Conservation (phyloP, 1,140 invertebrate species). For the Drosophila truncata region DNA sequence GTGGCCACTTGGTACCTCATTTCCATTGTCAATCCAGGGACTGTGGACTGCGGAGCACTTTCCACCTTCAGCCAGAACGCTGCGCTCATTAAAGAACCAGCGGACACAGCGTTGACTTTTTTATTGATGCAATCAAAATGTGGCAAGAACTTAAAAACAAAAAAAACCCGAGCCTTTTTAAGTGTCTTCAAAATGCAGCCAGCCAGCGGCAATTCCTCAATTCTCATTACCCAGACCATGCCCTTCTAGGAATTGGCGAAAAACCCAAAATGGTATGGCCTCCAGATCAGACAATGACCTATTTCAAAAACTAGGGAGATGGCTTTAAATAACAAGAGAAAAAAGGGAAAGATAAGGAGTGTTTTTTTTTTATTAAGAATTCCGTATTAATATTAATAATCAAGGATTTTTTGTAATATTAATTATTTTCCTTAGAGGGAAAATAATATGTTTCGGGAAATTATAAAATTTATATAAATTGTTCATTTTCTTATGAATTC, state of each 20-base stretch:
- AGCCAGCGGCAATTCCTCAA: slow-evolving; percentile 72
- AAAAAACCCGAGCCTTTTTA: slow-evolving; percentile 55
- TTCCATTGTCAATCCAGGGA: slow-evolving; percentile 75
- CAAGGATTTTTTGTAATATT: not conserved
- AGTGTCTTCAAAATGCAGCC: slow-evolving; percentile 69
- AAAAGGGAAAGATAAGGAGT: too few species aligned
- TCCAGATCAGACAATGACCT: slow-evolving; percentile 20
- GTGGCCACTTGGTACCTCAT: slow-evolving; percentile 67
- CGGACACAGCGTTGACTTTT: slow-evolving; percentile 52
- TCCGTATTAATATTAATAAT: not conserved
- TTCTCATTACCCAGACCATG: slow-evolving; percentile 53
- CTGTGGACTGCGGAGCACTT: slow-evolving; percentile 41
- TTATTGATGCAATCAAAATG: slow-evolving; percentile 81
- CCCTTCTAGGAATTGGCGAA: slow-evolving; percentile 70
- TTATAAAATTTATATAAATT: not conserved
- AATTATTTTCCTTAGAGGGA: not conserved
- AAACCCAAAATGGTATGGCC: slow-evolving; percentile 55
- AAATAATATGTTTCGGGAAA: too few species aligned
- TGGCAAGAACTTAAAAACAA: slow-evolving; percentile 39
- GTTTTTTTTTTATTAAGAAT: not conserved
- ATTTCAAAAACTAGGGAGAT: not conserved
- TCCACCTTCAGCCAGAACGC: slow-evolving; percentile 15
- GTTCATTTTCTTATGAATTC: not conserved
- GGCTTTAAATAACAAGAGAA: not conserved
- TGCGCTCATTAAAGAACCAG: slow-evolving; percentile 67